A percentile compares a stretch with the other conserved stretches of the same genome.
Evolutionary conservation across 2,888 invertebrate genomes (phyloP).

Genomic region (Latheticus oryzae): DNA sequence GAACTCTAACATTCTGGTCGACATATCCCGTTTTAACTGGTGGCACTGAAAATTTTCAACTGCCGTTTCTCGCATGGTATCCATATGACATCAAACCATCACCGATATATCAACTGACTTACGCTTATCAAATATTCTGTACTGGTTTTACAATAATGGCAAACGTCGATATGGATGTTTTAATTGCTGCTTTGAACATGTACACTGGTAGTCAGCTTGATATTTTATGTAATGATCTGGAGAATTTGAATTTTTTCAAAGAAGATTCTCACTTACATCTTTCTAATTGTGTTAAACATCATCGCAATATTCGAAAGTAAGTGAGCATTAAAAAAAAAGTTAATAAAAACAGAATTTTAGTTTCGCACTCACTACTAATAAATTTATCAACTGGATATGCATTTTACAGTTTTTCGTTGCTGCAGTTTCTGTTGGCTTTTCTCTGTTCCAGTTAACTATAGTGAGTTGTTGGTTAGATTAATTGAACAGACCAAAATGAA

Average conservation of each 20-base stretch:
- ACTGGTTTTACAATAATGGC: neutral
- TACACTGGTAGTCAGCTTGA: conserved; percentile 15
- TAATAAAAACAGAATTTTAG: neutral
- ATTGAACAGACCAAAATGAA: too few relatives aligned
- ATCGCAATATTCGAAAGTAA: conserved; percentile 17
- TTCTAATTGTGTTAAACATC: conserved; percentile 9
- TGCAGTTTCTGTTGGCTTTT: conserved; percentile 5
- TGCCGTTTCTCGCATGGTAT: conserved; percentile 20
- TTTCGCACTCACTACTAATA: conserved; percentile 2
- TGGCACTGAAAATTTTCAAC: neutral
- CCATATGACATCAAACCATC: conserved; percentile 9
- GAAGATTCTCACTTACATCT: conserved; percentile 1
- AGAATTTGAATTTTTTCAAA: neutral
- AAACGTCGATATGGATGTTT: conserved; percentile 4
- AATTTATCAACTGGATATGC: conserved; percentile 15
- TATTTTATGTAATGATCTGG: conserved; percentile 20
- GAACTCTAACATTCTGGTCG: conserved; percentile 25
- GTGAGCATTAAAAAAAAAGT: neutral
- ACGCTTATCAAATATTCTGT: conserved; percentile 5
- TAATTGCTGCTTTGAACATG: conserved; percentile 22
- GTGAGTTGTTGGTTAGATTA: too few relatives aligned
- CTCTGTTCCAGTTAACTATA: conserved; percentile 15
- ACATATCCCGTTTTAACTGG: conserved; percentile 40
- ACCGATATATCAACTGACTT: conserved; percentile 10
- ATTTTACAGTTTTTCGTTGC: conserved; percentile 11